phyloP scores from a whole-genome alignment of 1,140 invertebrate genomes.

The Drosophila asahinai region DNA sequence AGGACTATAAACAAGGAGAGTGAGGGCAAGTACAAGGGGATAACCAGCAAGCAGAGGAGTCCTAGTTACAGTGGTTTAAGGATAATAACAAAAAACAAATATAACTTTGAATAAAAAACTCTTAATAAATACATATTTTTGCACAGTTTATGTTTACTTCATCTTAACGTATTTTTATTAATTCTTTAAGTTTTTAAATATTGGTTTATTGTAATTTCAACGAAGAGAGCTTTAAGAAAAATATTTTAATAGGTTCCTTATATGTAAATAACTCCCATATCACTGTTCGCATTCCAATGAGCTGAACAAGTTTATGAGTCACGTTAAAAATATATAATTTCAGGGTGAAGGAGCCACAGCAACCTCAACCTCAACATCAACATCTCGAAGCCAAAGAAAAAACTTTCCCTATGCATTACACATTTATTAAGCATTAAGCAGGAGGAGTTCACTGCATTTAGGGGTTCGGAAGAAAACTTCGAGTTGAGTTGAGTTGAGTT shows the following conservation, averaged over 20 bases:
- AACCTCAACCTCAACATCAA: conserved; percentile 34
- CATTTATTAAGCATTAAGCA: conserved; percentile 80
- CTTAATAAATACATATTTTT: too few relatives aligned
- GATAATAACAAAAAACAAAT: background rate
- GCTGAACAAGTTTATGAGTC: conserved; percentile 68
- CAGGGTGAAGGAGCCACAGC: conserved; percentile 35
- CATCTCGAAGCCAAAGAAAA: conserved; percentile 37
- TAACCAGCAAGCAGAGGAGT: background rate
- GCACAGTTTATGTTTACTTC: too few relatives aligned
- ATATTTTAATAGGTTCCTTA: background rate
- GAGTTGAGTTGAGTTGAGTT: conserved; percentile 29
- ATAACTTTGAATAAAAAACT: background rate
- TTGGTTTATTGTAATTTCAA: too few relatives aligned
- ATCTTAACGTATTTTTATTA: too few relatives aligned
- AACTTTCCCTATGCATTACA: conserved; percentile 80
- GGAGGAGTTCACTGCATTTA: conserved; percentile 54
- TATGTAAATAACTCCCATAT: background rate
- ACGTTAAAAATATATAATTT: conserved; percentile 27
- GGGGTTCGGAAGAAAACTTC: conserved; percentile 54
- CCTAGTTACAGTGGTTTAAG: conserved; percentile 44
- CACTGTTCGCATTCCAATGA: conserved; percentile 46
- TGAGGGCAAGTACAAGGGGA: conserved; percentile 52
- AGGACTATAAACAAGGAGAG: conserved; percentile 66
- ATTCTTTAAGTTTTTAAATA: too few relatives aligned
- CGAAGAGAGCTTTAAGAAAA: too few relatives aligned